Evolutionary conservation across 2,888 invertebrate genomes (phyloP), one percentile per base, ranked within the genome.

Genomic region (Cepaea hortensis): DNA sequence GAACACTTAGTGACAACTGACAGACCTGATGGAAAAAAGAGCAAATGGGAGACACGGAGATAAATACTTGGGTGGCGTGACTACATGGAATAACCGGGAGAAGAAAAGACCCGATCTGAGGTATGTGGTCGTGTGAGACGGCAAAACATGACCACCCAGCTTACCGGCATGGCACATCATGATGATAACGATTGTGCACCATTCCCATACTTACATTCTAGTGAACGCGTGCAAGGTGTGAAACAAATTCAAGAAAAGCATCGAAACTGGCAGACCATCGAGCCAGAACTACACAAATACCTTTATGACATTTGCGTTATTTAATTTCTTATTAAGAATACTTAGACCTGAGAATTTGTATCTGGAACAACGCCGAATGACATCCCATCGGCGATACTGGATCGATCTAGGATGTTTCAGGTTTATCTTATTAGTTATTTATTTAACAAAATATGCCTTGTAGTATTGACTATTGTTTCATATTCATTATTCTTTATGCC

Each of bases 371-470:
- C 3, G 7, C 46, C 62, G 48, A n/a, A 82, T 82, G 82, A n/a
- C 50, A 11, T 82, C 82, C 48, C 70, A 72, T 13, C 70, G 72
- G 23, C 82, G 82, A n/a, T 82, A 82, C 82, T 82, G 82, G 82
- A 82, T 82, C 48, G 82, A 82, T 55, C 82, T 82, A 20, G 82
- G 82, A 13, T 82, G 82, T n/a, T 82, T 82, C 55, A 82, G 82
- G 82, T 82, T n/a, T 50, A 18, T 4, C n/a, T 50, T 76, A 20
- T 18, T 3, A 3, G 9, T 13, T 15, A 50, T n/a, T n/a, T 68
- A 6, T 9, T 55, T 35, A 35, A 65, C 65, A 65, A 65, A 65
- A 65, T 65, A 65, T 65, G 9, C 18, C 13, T 13, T 68, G 15
- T 68, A n/a, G n/a, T 68, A 15, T 68, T 6, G 5, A n/a, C 1